phyloP scores from a whole-genome alignment of 2,888 invertebrate species.

The Drosophila putrida region DNA sequence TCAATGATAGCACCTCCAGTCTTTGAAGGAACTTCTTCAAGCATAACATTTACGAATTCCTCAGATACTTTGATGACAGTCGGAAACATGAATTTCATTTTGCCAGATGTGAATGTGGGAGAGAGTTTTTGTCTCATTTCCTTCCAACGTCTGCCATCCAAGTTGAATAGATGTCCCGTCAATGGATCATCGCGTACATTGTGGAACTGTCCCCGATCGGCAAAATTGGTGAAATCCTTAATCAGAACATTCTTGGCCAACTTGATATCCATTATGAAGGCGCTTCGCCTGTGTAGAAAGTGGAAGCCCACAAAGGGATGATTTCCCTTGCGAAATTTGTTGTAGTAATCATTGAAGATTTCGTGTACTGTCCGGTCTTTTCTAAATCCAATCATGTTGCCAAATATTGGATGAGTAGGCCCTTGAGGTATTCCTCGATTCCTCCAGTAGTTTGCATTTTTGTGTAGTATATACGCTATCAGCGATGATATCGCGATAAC shows the following conservation, averaged over 20 bases:
- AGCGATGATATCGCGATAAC: slow-evolving; percentile 42
- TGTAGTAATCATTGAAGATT: slow-evolving; percentile 47
- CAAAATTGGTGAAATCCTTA: slow-evolving; percentile 81
- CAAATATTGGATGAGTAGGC: slow-evolving; percentile 51
- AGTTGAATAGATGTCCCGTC: slow-evolving; percentile 77
- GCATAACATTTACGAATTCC: slow-evolving; percentile 52
- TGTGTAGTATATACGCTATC: slow-evolving; percentile 34
- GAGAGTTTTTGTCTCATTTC: slow-evolving; percentile 82
- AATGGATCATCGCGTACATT: slow-evolving; percentile 84
- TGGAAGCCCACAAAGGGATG: slow-evolving; percentile 67
- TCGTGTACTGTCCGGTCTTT: slow-evolving; percentile 32
- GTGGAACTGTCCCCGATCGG: slow-evolving; percentile 80
- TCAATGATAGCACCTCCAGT: slow-evolving; percentile 76
- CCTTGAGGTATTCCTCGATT: slow-evolving; percentile 50
- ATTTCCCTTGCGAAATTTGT: slow-evolving; percentile 44
- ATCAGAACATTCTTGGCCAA: slow-evolving; percentile 61
- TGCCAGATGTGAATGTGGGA: slow-evolving; percentile 82
- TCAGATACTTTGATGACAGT: slow-evolving; percentile 55
- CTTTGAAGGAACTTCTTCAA: slow-evolving; percentile 42
- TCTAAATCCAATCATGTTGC: slow-evolving; percentile 51
- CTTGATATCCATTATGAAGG: slow-evolving; percentile 60
- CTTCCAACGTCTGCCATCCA: slow-evolving; percentile 85
- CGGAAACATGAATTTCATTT: slow-evolving; percentile 77
- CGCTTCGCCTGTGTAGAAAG: slow-evolving; percentile 59
- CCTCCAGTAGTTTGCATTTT: slow-evolving; percentile 52